Conservation (phyloP, 2,113 vertebrate genomes). For the Rhynchomys soricoides region DNA sequence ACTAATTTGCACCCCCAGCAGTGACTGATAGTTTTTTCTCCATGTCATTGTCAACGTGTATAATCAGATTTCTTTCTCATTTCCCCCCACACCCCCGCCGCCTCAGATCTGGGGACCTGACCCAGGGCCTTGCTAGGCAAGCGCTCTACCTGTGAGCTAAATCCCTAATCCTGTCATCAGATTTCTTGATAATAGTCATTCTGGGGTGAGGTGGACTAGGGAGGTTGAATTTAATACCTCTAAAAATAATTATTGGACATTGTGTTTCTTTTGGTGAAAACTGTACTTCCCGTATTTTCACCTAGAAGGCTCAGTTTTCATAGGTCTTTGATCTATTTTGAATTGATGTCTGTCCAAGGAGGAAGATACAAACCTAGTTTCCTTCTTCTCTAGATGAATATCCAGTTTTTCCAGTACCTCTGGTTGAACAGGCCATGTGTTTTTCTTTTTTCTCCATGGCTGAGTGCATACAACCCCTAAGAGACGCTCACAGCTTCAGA, state of each 20-base stretch:
- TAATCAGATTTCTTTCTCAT: not conserved
- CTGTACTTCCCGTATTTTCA: not conserved
- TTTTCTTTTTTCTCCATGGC: not conserved
- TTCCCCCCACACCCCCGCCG: accelerated
- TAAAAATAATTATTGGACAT: not conserved
- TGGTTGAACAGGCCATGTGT: not conserved
- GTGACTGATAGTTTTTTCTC: not conserved
- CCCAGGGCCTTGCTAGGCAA: not conserved
- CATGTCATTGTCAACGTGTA: not conserved
- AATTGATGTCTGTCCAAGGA: not conserved
- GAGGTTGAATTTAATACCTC: not conserved
- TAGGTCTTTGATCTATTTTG: not conserved
- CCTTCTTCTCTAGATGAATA: not conserved
- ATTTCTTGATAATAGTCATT: not conserved
- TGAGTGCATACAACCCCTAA: not conserved
- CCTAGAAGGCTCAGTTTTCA: not conserved
- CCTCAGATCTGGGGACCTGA: not conserved
- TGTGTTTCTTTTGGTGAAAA: not conserved
- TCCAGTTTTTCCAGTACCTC: not conserved
- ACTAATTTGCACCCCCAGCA: not conserved
- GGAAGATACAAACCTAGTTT: not conserved
- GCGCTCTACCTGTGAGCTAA: not conserved
- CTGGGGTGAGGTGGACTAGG: not conserved
- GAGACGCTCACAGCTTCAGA: not conserved
- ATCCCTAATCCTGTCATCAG: not conserved